Evolutionary conservation across 2,888 invertebrate genomes (phyloP).

Genomic region (Drosophila colorata): DNA sequence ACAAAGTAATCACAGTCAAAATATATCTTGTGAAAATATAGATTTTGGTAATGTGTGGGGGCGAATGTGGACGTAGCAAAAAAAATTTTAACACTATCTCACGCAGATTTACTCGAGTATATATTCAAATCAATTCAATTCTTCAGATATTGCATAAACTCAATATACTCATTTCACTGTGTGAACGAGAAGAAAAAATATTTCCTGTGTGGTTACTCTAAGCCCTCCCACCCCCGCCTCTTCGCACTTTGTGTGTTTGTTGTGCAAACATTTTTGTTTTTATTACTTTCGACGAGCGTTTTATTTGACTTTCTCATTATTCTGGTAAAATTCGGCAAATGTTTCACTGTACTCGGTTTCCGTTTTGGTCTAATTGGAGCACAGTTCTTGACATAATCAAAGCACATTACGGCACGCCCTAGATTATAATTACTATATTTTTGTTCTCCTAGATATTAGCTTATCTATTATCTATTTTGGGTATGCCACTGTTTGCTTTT

Average conservation of each 20-base stretch:
- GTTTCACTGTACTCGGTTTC: constrained; percentile 21
- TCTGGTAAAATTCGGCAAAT: constrained; percentile 43
- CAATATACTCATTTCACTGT: too few species aligned
- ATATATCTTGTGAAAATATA: too few species aligned
- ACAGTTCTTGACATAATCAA: constrained; percentile 26
- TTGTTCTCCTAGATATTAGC: constrained; percentile 38
- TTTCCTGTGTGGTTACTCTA: constrained; percentile 31
- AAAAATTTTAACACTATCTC: too few species aligned
- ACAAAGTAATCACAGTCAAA: too few species aligned
- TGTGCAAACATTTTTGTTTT: constrained; percentile 70
- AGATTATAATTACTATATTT: constrained; percentile 29
- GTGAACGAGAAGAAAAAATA: neutral
- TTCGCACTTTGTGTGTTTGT: constrained; percentile 41
- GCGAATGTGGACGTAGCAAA: too few species aligned
- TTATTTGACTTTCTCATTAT: constrained; percentile 49
- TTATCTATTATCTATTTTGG: constrained; percentile 39
- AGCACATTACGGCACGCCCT: constrained; percentile 51
- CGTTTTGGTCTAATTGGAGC: constrained; percentile 30
- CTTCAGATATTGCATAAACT: too few species aligned
- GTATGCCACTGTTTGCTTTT: constrained; percentile 27
- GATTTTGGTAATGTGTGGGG: too few species aligned
- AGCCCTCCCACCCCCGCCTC: neutral
- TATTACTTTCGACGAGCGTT: constrained; percentile 7
- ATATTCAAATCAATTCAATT: too few species aligned
- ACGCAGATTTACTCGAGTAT: too few species aligned